Conservation (phyloP, 2,113 vertebrate genomes). For the Mixornis gularis region DNA sequence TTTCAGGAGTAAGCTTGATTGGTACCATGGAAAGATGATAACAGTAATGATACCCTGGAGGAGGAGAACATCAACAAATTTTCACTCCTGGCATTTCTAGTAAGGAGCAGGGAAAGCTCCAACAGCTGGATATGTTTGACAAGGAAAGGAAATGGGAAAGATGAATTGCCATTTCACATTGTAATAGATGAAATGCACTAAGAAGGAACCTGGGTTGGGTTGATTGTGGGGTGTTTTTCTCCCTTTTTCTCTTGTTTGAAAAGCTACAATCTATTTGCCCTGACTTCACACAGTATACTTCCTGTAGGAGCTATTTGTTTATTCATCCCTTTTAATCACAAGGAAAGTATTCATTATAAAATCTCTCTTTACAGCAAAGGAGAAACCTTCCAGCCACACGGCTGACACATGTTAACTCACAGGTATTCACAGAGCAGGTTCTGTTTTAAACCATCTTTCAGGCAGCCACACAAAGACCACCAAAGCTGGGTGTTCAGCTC, state of each 20-base stretch:
- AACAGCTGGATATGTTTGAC: constrained; percentile 50
- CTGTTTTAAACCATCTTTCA: constrained; percentile 70
- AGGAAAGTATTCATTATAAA: constrained; percentile 68
- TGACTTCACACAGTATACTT: constrained; percentile 33
- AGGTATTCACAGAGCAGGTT: constrained; percentile 69
- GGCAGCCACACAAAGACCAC: constrained; percentile 65
- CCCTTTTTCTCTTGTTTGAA: constrained; percentile 6
- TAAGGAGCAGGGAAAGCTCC: constrained; percentile 12
- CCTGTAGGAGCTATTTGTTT: constrained; percentile 56
- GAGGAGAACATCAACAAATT: neutral
- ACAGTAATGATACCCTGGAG: neutral
- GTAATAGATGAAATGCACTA: constrained; percentile 23
- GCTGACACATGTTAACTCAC: constrained; percentile 62
- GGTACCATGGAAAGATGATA: neutral
- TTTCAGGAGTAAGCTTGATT: neutral
- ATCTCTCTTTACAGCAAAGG: constrained; percentile 43
- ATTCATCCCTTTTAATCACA: constrained; percentile 61
- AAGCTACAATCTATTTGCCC: constrained; percentile 39
- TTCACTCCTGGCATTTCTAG: neutral
- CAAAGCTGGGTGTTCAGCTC: constrained; percentile 62
- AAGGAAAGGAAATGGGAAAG: constrained; percentile 48
- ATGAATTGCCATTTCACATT: constrained; percentile 51
- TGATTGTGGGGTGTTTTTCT: neutral
- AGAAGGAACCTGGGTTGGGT: neutral
- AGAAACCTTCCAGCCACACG: constrained; percentile 59